Evolutionary conservation across 2,888 invertebrate species (phyloP).

Genomic region (Sicus ferrugineus): DNA sequence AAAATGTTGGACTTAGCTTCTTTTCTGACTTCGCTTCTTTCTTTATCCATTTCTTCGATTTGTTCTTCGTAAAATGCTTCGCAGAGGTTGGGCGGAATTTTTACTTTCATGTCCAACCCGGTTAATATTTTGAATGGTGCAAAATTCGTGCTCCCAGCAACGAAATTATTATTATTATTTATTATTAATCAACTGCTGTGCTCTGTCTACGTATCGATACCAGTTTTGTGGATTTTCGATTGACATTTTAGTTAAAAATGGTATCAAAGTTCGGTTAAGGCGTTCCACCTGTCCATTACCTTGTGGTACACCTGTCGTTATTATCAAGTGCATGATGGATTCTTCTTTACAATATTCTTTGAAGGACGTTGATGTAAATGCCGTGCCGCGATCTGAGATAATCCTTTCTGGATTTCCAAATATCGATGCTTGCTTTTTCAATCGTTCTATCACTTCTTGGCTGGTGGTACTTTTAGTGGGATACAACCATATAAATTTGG

Average conservation of each 20-base stretch:
- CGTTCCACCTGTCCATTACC: constrained; percentile 57
- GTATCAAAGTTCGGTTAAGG: constrained; percentile 31
- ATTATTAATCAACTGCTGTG: background rate
- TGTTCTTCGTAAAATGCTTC: background rate
- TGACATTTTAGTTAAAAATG: constrained; percentile 8
- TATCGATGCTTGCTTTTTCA: no score
- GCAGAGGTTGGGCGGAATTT: background rate
- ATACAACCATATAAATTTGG: no score
- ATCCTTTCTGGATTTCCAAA: constrained; percentile 18
- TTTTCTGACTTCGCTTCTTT: background rate
- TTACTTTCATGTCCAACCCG: background rate
- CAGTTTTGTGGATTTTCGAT: constrained; percentile 6
- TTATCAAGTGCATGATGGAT: constrained; percentile 46
- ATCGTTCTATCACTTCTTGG: no score
- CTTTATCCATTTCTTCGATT: constrained; percentile 8
- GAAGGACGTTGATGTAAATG: constrained; percentile 9
- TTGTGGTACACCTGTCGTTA: constrained; percentile 47
- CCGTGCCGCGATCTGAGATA: constrained; percentile 21
- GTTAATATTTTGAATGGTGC: constrained; percentile 5
- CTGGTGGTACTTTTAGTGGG: no score
- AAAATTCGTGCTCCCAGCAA: background rate
- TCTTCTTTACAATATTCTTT: constrained; percentile 14
- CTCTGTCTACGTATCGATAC: background rate
- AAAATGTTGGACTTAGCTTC: background rate
- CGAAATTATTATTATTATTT: no score